These are phyloP conservation scores for Mungos mungo DNA, from an alignment of 2,113 vertebrate species.

Conservation along the genomic window DNA sequence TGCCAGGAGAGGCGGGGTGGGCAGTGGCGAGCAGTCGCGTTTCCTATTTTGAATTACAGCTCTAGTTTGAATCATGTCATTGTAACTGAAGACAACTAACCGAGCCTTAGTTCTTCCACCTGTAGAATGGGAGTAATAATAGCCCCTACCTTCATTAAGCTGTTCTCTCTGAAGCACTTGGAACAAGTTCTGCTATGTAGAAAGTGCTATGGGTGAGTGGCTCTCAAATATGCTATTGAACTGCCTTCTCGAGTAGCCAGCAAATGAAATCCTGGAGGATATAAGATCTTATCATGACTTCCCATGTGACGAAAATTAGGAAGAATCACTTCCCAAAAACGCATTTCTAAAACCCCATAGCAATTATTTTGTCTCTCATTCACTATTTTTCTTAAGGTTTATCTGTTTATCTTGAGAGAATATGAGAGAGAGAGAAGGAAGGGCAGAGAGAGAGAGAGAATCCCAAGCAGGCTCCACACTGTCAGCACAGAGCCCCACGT, in stretches of 20 bases:
- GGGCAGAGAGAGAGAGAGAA: no score
- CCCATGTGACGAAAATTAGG: not conserved
- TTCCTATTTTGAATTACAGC: not conserved
- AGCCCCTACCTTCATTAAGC: not conserved
- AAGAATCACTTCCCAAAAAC: constrained; percentile 13
- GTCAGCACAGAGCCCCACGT: no score
- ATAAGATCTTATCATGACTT: not conserved
- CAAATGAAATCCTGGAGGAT: not conserved
- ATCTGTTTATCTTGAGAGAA: not conserved
- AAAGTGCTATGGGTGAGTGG: not conserved
- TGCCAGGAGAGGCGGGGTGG: not conserved
- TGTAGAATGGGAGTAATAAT: not conserved
- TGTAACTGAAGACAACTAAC: not conserved
- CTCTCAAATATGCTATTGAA: not conserved
- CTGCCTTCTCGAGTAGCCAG: not conserved
- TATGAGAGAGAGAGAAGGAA: no score
- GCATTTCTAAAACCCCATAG: not conserved
- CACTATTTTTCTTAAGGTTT: not conserved
- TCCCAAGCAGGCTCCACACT: no score
- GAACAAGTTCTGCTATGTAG: not conserved
- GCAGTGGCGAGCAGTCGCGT: not conserved
- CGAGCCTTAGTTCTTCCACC: not conserved
- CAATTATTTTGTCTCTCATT: not conserved
- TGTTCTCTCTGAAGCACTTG: not conserved
- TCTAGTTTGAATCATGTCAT: not conserved